These are phyloP conservation scores for Rhabditoides inermis DNA, from an alignment of 2,888 invertebrate species.

Conservation along the genomic window DNA sequence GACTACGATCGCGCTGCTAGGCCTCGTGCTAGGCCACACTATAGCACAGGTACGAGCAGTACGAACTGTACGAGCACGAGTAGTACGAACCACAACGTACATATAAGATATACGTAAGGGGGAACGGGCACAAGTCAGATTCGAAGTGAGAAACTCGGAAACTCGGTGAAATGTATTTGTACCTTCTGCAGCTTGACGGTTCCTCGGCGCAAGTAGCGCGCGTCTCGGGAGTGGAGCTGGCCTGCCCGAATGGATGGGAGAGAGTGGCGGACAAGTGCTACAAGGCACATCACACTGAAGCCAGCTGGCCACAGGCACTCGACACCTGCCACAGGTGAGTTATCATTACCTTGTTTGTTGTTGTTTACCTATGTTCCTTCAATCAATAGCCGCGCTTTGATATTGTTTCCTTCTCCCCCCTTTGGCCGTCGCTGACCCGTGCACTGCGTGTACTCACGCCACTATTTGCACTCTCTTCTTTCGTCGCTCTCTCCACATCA, in stretches of 20 bases:
- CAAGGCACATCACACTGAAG: slow-evolving; percentile 30
- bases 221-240: slow-evolving; percentile 28
- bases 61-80: too few relatives aligned
- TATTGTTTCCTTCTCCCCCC: background rate
- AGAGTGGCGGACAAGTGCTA: slow-evolving; percentile 44
- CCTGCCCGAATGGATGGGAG: slow-evolving; percentile 50
- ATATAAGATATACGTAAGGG: too few relatives aligned
- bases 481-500: background rate
- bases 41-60: too few relatives aligned
- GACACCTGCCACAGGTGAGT: slow-evolving; percentile 44
- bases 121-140: too few relatives aligned
- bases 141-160: too few relatives aligned
- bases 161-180: too few relatives aligned
- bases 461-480: background rate
- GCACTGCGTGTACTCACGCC: background rate
- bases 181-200: too few relatives aligned
- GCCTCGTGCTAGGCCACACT: too few relatives aligned
- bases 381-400: background rate
- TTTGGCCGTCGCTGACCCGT: background rate
- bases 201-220: too few relatives aligned
- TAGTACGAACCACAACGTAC: too few relatives aligned
- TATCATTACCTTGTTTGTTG: too few relatives aligned
- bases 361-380: background rate
- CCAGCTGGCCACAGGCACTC: slow-evolving; percentile 51
- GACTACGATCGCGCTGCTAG: too few relatives aligned